A percentile compares a stretch with the other conserved stretches of the same genome.
Conservation (phyloP, 2,113 vertebrate species). For the Lipophrys pholis region DNA sequence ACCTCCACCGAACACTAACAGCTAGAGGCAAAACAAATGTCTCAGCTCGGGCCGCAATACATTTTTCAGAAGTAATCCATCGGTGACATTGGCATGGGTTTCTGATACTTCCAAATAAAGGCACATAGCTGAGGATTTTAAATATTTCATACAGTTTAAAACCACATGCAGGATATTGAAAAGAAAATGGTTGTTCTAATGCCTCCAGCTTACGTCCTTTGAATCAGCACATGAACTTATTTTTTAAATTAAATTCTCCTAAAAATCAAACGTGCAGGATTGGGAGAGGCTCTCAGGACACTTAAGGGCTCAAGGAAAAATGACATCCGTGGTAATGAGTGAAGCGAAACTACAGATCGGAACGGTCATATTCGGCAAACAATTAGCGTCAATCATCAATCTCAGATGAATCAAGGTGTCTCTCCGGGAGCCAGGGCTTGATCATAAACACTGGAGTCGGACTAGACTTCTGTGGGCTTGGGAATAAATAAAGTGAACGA, state of each 20-base stretch:
- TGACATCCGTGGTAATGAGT: constrained; percentile 7
- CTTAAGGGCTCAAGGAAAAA: constrained; percentile 12
- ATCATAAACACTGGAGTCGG: constrained; percentile 70
- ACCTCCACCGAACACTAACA: constrained; percentile 56
- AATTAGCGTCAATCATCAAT: constrained; percentile 47
- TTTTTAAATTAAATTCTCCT: not conserved
- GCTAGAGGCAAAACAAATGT: constrained; percentile 62
- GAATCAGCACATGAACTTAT: not conserved
- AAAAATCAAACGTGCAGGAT: constrained; percentile 33
- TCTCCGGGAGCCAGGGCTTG: constrained; percentile 43
- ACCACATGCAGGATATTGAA: no score
- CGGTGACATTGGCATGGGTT: constrained; percentile 62
- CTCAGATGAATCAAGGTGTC: constrained; percentile 58
- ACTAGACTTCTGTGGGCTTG: constrained; percentile 61
- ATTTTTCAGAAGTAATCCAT: constrained; percentile 62
- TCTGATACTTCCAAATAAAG: constrained; percentile 47
- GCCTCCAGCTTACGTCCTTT: constrained; percentile 10
- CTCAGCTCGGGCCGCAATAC: constrained; percentile 53
- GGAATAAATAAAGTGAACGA: constrained; percentile 75
- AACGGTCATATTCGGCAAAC: constrained; percentile 44
- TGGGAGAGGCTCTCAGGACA: constrained; percentile 28
- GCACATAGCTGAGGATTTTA: constrained; percentile 41
- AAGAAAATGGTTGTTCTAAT: constrained; percentile 28
- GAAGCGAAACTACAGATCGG: constrained; percentile 40
- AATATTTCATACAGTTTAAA: not conserved